Evolutionary conservation across 2,888 invertebrate genomes (phyloP), one percentile per base, ranked within the genome.

Genomic region (Aromia moschata): DNA sequence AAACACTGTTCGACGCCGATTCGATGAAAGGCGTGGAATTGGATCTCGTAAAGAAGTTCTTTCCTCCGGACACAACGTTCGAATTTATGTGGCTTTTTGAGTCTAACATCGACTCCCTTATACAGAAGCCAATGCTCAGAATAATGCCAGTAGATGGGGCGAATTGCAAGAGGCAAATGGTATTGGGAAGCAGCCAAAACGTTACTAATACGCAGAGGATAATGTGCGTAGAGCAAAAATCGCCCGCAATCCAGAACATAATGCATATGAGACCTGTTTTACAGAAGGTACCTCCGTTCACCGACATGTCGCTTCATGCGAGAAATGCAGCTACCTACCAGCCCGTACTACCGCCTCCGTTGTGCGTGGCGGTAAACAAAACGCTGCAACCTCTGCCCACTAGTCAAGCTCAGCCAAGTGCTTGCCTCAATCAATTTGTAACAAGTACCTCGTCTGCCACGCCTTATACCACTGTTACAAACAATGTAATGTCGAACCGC

Each of bases 61-160:
- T 62, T 36, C 47, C 52, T 3, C 53, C 59, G 10, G 45, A 46
- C 1, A 62, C 62, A 7, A n/a, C 12, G 11, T 62, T 60, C 30
- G 59, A 51, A 10, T 25, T 36, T 1, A 16, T 17, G 14, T 62
- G 62, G 62, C 56, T 43, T 0, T 17, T 12, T 1, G 37, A 57
- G 2, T 15, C 3, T 17, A 53, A 53, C 2, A 17, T 18, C 3
- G 38, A 38, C 14, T 16, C 12, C 4, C 18, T 58, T 2, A 12
- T 52, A 3, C 15, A 18, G 9, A 58, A 40, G 37, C 57, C 43
- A 2, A n/a, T 45, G 1, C 20, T 31, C 1, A 43, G 15, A 7
- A 10, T 49, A 1, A 17, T 36, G 14, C 14, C 43, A 9, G 9
- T 36, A 3, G 10, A 46, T 17, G 10, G 11, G 12, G n/a, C 0